Evolutionary conservation across 2,113 vertebrate species (phyloP), one percentile per base, ranked within the genome.

Genomic region (Neogale vison): DNA sequence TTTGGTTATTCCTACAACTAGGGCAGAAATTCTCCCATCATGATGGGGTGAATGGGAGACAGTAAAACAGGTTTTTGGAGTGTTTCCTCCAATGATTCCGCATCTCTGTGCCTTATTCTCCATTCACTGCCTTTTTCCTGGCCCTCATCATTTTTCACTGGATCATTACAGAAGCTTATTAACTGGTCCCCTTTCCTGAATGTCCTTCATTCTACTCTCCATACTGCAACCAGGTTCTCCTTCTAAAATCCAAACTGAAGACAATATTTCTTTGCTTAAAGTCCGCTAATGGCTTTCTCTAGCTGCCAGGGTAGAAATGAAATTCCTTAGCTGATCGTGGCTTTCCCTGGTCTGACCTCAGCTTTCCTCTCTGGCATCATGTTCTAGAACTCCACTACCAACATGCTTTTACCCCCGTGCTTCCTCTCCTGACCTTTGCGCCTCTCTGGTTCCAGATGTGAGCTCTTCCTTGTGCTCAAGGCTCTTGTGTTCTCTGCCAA

Each of bases 361-460:
- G 29, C 17, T 77, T 72, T 88, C 20, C 39, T 92, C 24, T 31
- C 63, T 8, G 9, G 52, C 42, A 52, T 83, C 4, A 7, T 3
- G 7, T 55, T 10, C 7, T 45, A 57, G 71, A 20, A 21, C 15
- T 69, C 14, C 5, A 13, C 14, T 3, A 4, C 15, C 23, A 34
- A 11, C 29, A 3, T 0, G 10, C n/a, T 65, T 65, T 61, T 39
- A 6, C 26, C 34, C 1, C 36, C 0, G 1, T 0, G 6, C 20
- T 50, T 79, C 83, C 47, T 63, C 24, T 36, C 80, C 52, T 42
- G 8, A 29, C 15, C 72, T 59, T 10, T 18, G 34, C n/a, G 36
- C 6, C 4, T 82, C 26, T 80, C 4, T 67, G 59, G 11, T 74
- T 82, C 61, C 12, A 9, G 21, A n/a, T 11, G 13, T 39, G 13